These are phyloP conservation scores for Bombycilla garrulus DNA, from an alignment of 2,113 vertebrate species.

Conservation along the genomic window DNA sequence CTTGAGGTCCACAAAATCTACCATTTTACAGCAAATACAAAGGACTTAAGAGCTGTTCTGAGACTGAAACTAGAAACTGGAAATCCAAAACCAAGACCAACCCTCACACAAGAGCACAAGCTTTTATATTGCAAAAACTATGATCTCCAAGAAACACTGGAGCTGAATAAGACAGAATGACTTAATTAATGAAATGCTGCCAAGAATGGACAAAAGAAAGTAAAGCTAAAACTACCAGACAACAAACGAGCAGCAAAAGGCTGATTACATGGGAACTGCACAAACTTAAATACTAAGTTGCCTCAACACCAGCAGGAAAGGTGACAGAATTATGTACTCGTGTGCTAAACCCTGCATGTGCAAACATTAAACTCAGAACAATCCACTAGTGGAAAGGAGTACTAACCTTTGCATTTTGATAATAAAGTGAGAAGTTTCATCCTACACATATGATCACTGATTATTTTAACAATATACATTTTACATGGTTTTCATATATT, in stretches of 20 bases:
- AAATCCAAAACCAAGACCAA: not conserved
- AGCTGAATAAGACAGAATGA: not conserved
- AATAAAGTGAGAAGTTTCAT: not conserved
- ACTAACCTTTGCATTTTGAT: not conserved
- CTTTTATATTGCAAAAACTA: not conserved
- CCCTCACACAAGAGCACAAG: not conserved
- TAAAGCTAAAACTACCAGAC: not conserved
- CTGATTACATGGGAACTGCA: not conserved
- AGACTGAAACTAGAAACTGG: not conserved
- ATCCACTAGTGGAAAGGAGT: not conserved
- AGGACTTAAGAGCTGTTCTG: constrained; percentile 23
- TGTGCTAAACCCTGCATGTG: not conserved
- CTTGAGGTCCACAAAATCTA: constrained; percentile 4
- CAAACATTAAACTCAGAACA: not conserved
- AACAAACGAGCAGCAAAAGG: not conserved
- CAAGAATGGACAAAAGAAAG: not conserved
- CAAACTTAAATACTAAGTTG: not conserved
- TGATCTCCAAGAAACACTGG: not conserved
- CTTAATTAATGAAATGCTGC: not conserved
- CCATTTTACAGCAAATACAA: not conserved
- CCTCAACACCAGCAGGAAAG: not conserved
- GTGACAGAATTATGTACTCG: rapidly evolving
- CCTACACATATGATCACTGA: not conserved
- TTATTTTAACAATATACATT: not conserved
- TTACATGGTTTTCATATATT: not conserved